Evolutionary conservation across 2,113 vertebrate genomes (phyloP).

Genomic region (Oncorhynchus nerka): DNA sequence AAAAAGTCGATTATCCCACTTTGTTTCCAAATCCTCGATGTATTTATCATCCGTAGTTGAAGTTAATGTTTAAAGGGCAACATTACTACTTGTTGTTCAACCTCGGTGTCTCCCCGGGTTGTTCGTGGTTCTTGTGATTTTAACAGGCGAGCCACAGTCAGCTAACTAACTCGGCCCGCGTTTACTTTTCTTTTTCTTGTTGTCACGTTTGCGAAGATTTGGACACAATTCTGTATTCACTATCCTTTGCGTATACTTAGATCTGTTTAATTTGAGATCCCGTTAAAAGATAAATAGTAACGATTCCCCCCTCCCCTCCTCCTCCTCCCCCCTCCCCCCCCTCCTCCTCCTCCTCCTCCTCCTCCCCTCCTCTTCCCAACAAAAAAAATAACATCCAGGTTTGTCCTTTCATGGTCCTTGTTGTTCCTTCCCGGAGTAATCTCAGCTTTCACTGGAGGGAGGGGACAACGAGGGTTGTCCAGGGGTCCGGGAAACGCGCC

Average conservation of each 20-base stretch:
- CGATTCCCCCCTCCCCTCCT: background rate
- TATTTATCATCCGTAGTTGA: constrained; percentile 70
- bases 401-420: constrained; percentile 60
- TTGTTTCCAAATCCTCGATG: constrained; percentile 27
- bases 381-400: constrained; percentile 32
- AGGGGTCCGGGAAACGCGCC: too few species aligned
- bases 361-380: too few species aligned
- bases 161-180: constrained; percentile 26
- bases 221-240: constrained; percentile 22
- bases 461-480: constrained; percentile 28
- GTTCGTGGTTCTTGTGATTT: constrained; percentile 43
- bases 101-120: constrained; percentile 16
- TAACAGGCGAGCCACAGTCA: constrained; percentile 9
- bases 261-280: background rate
- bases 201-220: constrained; percentile 16
- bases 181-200: constrained; percentile 10
- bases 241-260: background rate
- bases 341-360: too few species aligned
- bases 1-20: background rate
- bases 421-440: constrained; percentile 53
- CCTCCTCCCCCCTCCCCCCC: background rate
- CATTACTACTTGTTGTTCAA: constrained; percentile 58
- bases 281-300: constrained; percentile 19
- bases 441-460: constrained; percentile 63
- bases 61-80: constrained; percentile 66